phyloP scores from a whole-genome alignment of 2,797 vertebrate species.

The Anomalospiza imberbis region DNA sequence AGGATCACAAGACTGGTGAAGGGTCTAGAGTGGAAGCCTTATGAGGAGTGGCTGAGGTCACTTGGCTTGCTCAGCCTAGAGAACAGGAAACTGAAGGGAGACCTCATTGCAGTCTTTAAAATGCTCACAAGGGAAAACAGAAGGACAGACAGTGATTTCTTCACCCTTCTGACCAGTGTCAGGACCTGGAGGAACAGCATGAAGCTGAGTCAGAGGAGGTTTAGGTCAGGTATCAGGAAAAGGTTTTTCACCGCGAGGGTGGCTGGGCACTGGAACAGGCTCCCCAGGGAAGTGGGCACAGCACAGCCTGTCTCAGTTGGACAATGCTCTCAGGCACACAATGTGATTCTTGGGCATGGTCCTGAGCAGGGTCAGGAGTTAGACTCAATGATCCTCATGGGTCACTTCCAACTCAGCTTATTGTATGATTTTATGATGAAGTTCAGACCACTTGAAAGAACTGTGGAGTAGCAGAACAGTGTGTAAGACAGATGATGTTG shows the following conservation, averaged over 20 bases:
- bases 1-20: neutral
- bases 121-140: neutral
- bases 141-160: neutral
- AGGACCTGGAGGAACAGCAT: neutral
- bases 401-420: neutral
- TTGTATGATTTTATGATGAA: neutral
- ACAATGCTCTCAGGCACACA: rapidly evolving
- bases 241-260: neutral
- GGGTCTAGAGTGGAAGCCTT: neutral
- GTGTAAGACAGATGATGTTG: rapidly evolving
- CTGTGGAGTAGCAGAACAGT: neutral
- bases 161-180: neutral
- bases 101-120: neutral
- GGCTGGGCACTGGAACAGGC: neutral
- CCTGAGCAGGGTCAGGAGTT: neutral
- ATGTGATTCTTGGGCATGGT: neutral
- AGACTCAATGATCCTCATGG: neutral
- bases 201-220: neutral
- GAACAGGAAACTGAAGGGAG: neutral
- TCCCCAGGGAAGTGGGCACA: neutral
- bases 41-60: neutral
- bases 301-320: neutral
- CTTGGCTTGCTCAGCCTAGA: neutral
- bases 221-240: neutral
- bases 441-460: neutral